Evolutionary conservation across 1,140 invertebrate species (phyloP).

Genomic region (Paralvinella palmiformis): DNA sequence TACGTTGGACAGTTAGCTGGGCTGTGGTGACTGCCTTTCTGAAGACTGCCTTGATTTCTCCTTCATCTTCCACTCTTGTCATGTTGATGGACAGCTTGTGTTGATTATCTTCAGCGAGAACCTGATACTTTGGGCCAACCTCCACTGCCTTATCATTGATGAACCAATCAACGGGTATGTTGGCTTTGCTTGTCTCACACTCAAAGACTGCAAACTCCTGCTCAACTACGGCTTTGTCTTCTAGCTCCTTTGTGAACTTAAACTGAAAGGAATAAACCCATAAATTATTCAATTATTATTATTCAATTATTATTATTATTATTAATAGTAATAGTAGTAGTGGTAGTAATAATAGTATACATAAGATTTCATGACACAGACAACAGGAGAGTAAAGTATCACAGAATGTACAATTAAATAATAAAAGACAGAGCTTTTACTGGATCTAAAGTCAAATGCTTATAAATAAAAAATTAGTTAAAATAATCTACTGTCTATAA

Average conservation of each 20-base stretch:
- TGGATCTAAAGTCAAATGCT: not conserved
- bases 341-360: no score
- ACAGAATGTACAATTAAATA: not conserved
- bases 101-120: constrained; percentile 33
- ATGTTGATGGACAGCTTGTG: constrained; percentile 38
- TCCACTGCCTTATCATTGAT: constrained; percentile 36
- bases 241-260: constrained; percentile 38
- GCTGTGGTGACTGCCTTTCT: constrained; percentile 29
- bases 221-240: constrained; percentile 42
- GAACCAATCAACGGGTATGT: constrained; percentile 42
- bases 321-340: no score
- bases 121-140: constrained; percentile 39
- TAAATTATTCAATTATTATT: no score
- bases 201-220: constrained; percentile 45
- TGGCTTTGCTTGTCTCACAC: constrained; percentile 42
- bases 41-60: constrained; percentile 37
- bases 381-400: no score
- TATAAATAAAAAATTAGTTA: not conserved
- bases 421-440: not conserved
- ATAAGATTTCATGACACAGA: no score
- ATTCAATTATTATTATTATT: no score
- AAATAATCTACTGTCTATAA: not conserved
- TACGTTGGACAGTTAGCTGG: constrained; percentile 40
- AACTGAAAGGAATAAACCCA: no score
- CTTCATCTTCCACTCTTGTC: constrained; percentile 36